phyloP scores from a whole-genome alignment of 1,140 invertebrate genomes.

The Eufriesea mexicana region DNA sequence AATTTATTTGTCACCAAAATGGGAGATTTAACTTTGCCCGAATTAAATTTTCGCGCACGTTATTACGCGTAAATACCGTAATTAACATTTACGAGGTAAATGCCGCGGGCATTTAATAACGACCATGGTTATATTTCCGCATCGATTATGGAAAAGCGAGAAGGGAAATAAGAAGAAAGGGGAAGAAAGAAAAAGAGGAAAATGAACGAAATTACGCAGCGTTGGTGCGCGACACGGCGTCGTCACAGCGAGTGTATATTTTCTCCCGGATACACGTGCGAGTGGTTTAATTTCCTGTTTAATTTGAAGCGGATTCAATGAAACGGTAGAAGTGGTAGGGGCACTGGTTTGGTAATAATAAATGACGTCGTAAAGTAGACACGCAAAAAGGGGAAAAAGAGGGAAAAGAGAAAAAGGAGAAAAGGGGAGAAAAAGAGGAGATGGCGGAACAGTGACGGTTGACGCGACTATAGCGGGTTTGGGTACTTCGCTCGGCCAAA shows the following conservation, averaged over 20 bases:
- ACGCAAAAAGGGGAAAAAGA: not conserved
- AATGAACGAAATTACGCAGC: not conserved
- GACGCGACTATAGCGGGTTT: not conserved
- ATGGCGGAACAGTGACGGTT: not conserved
- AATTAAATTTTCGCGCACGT: not conserved
- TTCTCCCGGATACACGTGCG: not conserved
- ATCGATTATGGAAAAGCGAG: not conserved
- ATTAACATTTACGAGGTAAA: not conserved
- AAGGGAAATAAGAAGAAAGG: not conserved
- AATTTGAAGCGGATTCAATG: not conserved
- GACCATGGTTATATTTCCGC: not conserved
- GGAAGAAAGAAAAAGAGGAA: not conserved
- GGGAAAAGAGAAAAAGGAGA: not conserved
- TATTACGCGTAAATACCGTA: not conserved
- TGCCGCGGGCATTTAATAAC: not conserved
- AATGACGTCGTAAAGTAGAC: not conserved
- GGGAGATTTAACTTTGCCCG: not conserved
- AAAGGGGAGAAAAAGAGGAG: not conserved
- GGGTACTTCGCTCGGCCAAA: conserved; percentile 4
- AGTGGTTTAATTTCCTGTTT: not conserved
- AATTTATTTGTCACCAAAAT: conserved; percentile 21
- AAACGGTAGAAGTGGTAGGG: no score
- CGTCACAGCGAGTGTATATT: not conserved
- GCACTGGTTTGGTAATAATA: not conserved
- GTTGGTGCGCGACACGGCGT: not conserved